Percentiles rank a stretch among this genome's conserved stretches.
These are phyloP conservation scores for Dendroctonus ponderosae DNA, from an alignment of 1,140 invertebrate genomes.

Conservation along the genomic window DNA sequence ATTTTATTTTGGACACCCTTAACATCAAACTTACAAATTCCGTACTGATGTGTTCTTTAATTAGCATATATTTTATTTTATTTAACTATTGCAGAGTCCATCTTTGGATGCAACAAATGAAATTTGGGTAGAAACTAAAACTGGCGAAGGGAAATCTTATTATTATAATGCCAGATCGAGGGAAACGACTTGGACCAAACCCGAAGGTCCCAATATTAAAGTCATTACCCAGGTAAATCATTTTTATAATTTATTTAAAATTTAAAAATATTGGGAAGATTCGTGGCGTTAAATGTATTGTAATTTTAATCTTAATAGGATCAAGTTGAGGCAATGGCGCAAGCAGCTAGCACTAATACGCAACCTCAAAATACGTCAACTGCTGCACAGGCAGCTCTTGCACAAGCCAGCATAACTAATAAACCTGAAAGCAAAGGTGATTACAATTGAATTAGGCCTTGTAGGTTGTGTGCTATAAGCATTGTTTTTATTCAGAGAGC, in stretches of 20 bases:
- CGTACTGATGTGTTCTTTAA: background rate
- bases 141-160: conserved; percentile 92
- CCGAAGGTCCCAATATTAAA: conserved; percentile 83
- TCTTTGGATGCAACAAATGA: conserved; percentile 55
- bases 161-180: conserved; percentile 94
- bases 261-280: no score
- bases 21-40: background rate
- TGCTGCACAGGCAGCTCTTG: conserved; percentile 54
- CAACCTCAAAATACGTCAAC: conserved; percentile 48
- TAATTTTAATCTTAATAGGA: conserved; percentile 48
- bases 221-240: conserved; percentile 75
- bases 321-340: conserved; percentile 66
- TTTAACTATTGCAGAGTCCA: background rate
- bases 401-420: conserved; percentile 48
- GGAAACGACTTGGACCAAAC: conserved; percentile 97
- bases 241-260: background rate
- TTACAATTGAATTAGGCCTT: conserved; percentile 34
- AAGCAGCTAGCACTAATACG: conserved; percentile 51
- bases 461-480: background rate
- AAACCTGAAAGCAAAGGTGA: conserved; percentile 52
- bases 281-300: background rate
- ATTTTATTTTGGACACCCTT: background rate
- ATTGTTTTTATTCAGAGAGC: conserved; percentile 14
- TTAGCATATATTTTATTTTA: background rate
- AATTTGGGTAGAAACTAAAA: conserved; percentile 95